These are phyloP conservation scores for Drosophila melanosoma DNA, from an alignment of 2,888 invertebrate species.

Conservation along the genomic window DNA sequence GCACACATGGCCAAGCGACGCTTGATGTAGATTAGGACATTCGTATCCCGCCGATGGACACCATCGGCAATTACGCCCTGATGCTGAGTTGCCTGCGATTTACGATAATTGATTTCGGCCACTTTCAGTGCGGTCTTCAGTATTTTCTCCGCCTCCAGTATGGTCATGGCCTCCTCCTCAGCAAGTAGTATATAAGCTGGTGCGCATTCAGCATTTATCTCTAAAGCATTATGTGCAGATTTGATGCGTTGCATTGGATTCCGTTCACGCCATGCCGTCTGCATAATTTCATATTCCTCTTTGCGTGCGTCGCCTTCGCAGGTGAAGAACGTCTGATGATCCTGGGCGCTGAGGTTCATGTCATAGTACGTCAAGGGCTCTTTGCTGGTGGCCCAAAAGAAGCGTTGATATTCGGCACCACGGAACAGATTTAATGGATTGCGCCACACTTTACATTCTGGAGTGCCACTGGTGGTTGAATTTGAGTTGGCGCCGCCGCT, in stretches of 20 bases:
- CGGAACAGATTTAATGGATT: conserved; percentile 98
- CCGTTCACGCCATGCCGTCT: conserved; percentile 97
- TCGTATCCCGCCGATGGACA: conserved; percentile 94
- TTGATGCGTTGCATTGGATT: conserved; percentile 95
- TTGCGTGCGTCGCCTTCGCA: conserved; percentile 94
- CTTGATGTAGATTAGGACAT: conserved; percentile 97
- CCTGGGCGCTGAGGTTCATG: conserved; percentile 99
- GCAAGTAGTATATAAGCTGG: conserved; percentile 97
- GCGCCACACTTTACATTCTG: conserved; percentile 98
- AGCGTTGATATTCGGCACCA: conserved; percentile 98
- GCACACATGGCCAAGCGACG: conserved; percentile 99
- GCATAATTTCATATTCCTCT: conserved; percentile 97
- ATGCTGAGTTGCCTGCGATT: conserved; percentile 92
- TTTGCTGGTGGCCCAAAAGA: conserved; percentile 95
- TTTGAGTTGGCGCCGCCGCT: conserved; percentile 44
- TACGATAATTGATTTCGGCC: conserved; percentile 91
- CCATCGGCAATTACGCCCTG: conserved; percentile 91
- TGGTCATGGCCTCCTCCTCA: conserved; percentile 98
- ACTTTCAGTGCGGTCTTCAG: conserved; percentile 93
- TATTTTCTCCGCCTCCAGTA: conserved; percentile 93
- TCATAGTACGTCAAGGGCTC: conserved; percentile 99
- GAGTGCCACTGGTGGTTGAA: conserved; percentile 73
- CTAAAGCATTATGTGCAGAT: conserved; percentile 95
- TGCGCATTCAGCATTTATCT: conserved; percentile 95
- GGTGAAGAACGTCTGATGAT: conserved; percentile 98